Conservation (phyloP, 2,888 invertebrate species). For the Merodon equestris region DNA sequence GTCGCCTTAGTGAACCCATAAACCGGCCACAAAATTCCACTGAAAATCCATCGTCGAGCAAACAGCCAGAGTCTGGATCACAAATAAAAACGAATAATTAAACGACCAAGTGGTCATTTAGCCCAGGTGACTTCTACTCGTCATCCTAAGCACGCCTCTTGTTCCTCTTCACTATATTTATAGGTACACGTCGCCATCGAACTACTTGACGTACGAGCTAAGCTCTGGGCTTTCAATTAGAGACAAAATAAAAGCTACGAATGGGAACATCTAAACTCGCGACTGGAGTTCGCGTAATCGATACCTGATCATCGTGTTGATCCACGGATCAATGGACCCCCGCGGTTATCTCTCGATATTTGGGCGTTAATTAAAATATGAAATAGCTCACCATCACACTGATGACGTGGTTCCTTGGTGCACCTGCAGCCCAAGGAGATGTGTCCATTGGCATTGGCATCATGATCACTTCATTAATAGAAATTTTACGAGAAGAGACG, state of each 20-base stretch:
- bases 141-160: too few species aligned
- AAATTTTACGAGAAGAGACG: too few species aligned
- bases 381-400: constrained; percentile 39
- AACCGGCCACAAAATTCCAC: constrained; percentile 31
- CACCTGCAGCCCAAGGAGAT: constrained; percentile 45
- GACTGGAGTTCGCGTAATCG: constrained; percentile 42
- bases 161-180: too few species aligned
- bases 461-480: constrained; percentile 58
- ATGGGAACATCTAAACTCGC: constrained; percentile 27
- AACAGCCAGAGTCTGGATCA: constrained; percentile 3
- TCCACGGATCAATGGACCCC: constrained; percentile 21
- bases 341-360: constrained; percentile 11
- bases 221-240: constrained; percentile 27
- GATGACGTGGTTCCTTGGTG: constrained; percentile 15
- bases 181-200: background rate
- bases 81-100: constrained; percentile 22
- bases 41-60: constrained; percentile 38
- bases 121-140: constrained; percentile 1
- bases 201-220: background rate
- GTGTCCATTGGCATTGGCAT: constrained; percentile 9
- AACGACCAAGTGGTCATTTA: constrained; percentile 35
- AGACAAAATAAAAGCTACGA: constrained; percentile 35
- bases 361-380: constrained; percentile 47
- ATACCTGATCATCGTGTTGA: constrained; percentile 52
- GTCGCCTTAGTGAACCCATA: constrained; percentile 45